A percentile compares a stretch with the other conserved stretches of the same genome.
Conservation (phyloP, 2,113 vertebrate genomes). For the Ursus arctos region DNA sequence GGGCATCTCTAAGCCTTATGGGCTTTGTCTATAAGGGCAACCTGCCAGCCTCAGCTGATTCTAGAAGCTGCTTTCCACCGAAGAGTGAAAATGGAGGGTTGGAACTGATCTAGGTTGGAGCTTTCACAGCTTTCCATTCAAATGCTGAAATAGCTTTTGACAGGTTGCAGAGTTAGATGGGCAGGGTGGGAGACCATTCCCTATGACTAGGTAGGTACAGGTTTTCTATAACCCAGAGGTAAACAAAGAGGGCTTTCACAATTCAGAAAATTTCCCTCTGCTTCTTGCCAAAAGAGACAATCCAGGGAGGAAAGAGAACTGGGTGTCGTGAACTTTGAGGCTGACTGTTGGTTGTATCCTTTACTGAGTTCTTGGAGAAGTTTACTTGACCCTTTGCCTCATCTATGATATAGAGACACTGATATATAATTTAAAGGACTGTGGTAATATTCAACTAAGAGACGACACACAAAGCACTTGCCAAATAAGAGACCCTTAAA, state of each 20-base stretch:
- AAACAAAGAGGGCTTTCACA: background rate
- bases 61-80: background rate
- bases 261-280: background rate
- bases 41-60: background rate
- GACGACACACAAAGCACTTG: background rate
- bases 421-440: background rate
- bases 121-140: background rate
- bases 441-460: background rate
- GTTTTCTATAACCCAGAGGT: background rate
- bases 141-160: background rate
- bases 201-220: background rate
- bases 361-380: background rate
- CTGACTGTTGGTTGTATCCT: background rate
- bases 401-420: background rate
- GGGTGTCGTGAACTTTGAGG: background rate
- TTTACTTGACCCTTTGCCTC: background rate
- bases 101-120: background rate
- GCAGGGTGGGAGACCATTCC: background rate
- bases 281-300: background rate
- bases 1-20: background rate
- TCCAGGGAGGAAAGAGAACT: background rate
- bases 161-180: background rate
- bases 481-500: background rate
- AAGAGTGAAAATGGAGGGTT: background rate
- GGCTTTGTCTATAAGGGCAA: background rate